Percentiles rank a stretch among this genome's conserved stretches.
Conservation (phyloP, 64 coral and sea anemone genomes). For the Astreopora myriophthalma region DNA sequence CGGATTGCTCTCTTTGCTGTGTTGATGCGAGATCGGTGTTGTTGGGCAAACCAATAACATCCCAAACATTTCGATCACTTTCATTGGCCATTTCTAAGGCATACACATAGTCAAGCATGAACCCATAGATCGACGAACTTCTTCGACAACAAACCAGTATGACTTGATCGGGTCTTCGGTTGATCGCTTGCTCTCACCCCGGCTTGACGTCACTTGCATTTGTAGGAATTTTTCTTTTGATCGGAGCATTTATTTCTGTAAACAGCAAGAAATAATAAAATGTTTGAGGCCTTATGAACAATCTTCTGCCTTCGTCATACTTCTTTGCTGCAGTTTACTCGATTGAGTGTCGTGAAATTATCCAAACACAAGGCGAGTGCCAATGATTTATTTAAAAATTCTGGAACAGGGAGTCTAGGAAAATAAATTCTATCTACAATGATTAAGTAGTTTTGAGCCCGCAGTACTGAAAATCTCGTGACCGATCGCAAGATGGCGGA, state of each 20-base stretch:
- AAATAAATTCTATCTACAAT: not conserved
- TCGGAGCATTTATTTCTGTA: too few species aligned
- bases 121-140: not conserved
- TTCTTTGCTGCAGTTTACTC: not conserved
- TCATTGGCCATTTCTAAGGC: constrained; percentile 9
- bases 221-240: constrained; percentile 41
- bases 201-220: constrained; percentile 56
- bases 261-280: not conserved
- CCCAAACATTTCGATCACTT: constrained; percentile 32
- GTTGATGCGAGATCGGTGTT: not conserved
- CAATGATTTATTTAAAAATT: not conserved
- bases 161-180: not conserved
- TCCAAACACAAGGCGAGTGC: too few species aligned
- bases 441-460: not conserved
- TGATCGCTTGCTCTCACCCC: constrained; percentile 1
- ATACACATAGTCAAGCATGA: not conserved
- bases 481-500: constrained; percentile 30
- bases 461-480: constrained; percentile 6
- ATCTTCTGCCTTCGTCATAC: not conserved
- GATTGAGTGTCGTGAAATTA: not conserved
- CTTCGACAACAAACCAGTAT: not conserved
- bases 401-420: not conserved
- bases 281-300: not conserved
- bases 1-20: not conserved
- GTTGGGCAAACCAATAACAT: constrained; percentile 3